A percentile compares a stretch with the other conserved stretches of the same genome.
Evolutionary conservation across 64 coral and sea anemone genomes (phyloP).

Genomic region (Dendrophyllia cribrosa): DNA sequence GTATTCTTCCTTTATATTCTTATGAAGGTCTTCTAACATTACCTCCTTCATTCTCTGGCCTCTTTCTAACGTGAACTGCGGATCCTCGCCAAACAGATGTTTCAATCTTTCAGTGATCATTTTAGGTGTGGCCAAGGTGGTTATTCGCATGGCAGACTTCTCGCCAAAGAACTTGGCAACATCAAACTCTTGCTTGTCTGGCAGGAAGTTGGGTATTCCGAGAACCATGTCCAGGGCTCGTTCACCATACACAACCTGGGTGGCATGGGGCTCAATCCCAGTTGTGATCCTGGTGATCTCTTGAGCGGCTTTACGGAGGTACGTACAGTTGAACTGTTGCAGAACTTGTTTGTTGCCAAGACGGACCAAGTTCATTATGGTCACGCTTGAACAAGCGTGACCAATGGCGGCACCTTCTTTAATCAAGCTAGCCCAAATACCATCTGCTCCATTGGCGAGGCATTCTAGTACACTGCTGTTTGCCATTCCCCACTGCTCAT

Average conservation of each 20-base stretch:
- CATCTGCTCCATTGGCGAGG: slow-evolving; percentile 67
- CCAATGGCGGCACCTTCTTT: slow-evolving; percentile 75
- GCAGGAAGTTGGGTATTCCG: no score
- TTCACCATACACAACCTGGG: slow-evolving; percentile 13
- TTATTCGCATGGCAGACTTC: no score
- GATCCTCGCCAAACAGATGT: no score
- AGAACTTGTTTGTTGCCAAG: slow-evolving; percentile 64
- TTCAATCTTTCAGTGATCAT: no score
- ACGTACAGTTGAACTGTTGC: slow-evolving; percentile 40
- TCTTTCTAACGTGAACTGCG: no score
- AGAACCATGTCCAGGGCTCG: no score
- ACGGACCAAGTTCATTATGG: slow-evolving; percentile 77
- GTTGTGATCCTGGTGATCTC: slow-evolving; percentile 42
- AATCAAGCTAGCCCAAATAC: slow-evolving; percentile 72
- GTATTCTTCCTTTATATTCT: no score
- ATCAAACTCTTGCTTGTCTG: no score
- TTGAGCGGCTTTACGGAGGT: slow-evolving; percentile 37
- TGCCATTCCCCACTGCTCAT: neutral
- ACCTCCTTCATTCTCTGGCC: no score
- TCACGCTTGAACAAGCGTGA: slow-evolving; percentile 66
- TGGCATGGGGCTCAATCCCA: slow-evolving; percentile 36
- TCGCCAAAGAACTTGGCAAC: no score
- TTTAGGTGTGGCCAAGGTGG: no score
- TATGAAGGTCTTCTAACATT: no score
- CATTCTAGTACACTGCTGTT: slow-evolving; percentile 51